A percentile compares a stretch with the other conserved stretches of the same genome.
phyloP scores from a whole-genome alignment of 2,113 vertebrate species.

The Trogon surrucura region DNA sequence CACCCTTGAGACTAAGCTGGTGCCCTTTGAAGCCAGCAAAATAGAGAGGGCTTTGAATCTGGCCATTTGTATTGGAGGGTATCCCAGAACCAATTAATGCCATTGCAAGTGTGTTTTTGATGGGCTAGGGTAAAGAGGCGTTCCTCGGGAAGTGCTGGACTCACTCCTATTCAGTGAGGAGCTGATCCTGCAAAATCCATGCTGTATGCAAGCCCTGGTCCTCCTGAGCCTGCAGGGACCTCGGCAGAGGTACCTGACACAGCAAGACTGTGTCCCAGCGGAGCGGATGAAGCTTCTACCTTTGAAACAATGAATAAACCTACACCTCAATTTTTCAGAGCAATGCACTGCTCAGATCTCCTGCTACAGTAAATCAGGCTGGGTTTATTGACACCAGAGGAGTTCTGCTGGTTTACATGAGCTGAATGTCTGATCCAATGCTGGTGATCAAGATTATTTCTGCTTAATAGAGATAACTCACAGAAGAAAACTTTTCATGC shows the following conservation, averaged over 20 bases:
- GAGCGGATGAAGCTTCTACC: not conserved
- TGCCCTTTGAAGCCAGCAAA: conserved; percentile 34
- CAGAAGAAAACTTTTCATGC: not conserved
- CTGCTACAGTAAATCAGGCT: conserved; percentile 23
- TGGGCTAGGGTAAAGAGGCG: not conserved
- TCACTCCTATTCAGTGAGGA: not conserved
- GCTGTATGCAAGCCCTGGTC: not conserved
- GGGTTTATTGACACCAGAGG: conserved; percentile 37
- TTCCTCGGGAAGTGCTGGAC: not conserved
- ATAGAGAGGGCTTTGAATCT: conserved; percentile 36
- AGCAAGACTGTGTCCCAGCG: not conserved
- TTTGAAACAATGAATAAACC: not conserved
- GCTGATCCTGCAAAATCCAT: not conserved
- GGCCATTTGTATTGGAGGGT: conserved; percentile 44
- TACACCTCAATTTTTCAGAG: conserved; percentile 13
- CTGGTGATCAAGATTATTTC: not conserved
- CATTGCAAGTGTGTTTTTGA: not conserved
- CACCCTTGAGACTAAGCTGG: not conserved
- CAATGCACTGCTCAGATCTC: not conserved
- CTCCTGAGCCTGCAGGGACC: not conserved
- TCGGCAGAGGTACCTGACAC: not conserved
- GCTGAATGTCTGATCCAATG: not conserved
- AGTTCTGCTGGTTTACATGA: conserved; percentile 17
- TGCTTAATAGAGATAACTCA: not conserved
- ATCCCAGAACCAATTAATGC: conserved; percentile 59